Conservation (phyloP, 2,113 vertebrate species). For the Sturnus vulgaris region DNA sequence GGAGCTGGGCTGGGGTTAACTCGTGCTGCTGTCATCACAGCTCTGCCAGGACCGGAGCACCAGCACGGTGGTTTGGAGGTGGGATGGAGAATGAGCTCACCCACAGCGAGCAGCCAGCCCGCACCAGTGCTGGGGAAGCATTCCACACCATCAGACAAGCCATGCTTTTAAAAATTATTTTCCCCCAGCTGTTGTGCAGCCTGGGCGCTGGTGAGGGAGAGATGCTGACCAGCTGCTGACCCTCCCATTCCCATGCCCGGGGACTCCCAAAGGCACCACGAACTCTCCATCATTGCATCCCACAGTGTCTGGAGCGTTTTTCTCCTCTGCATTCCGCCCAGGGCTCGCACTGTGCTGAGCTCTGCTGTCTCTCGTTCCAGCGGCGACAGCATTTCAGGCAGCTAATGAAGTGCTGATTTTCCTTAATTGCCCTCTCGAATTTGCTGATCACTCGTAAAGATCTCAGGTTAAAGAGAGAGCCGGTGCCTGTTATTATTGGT, state of each 20-base stretch:
- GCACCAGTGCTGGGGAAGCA: neutral
- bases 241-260: accelerated
- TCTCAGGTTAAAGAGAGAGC: neutral
- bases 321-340: accelerated
- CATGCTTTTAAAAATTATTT: neutral
- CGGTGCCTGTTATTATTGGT: accelerated
- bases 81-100: neutral
- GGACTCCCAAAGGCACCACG: accelerated
- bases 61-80: neutral
- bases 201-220: neutral
- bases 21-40: neutral
- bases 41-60: neutral
- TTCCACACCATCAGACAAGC: neutral
- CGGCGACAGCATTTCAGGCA: neutral
- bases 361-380: neutral
- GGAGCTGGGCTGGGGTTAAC: neutral
- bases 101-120: neutral
- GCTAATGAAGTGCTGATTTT: conserved; percentile 47
- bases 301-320: neutral
- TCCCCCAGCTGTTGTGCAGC: neutral
- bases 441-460: conserved; percentile 4
- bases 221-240: accelerated
- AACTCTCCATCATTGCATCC: neutral
- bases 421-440: conserved; percentile 39
- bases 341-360: neutral